Base-by-base conservation (phyloP, 2,113 vertebrate species). In the Cheirogaleus medius region DNA sequence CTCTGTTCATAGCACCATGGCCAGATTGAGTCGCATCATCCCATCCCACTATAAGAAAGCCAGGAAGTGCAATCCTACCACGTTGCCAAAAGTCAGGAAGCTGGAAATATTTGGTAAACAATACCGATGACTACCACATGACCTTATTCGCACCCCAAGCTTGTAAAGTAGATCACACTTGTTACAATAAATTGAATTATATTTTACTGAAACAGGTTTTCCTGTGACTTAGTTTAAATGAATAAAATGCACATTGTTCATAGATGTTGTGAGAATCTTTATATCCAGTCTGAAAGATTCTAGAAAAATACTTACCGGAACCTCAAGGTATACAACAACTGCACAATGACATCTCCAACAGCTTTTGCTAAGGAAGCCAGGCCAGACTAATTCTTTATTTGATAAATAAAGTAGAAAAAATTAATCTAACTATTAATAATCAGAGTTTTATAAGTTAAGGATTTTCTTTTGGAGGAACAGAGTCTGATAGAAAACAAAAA, bases 41-140 rank as follows among this genome's bases (percentile, higher is more conserved):
- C 39, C 89, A 97, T 86, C 11, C 42, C 37, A 86, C 68, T 77
- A 74, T 84, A 83, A 42, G 20, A 90, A 94, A 97, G 93, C 15
- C 80, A 93, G 52, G 39, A 94, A 90, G 78, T 74, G 17, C 34
- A 94, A 83, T 74, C 17, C 34, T 80, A 69, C 81, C 66, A 39
- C 47, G 69, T 89, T 76, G 74, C 89, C 87, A 97, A 74, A 84
- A 95, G 54, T 68, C 82, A 76, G 60, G 94, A 91, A 91, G 68
- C 87, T 94, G 93, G 86, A 95, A 96, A 87, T 92, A 95, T 52
- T 91, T 96, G 90, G 85, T 97, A 90, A 97, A 95, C 74, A 97
- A 66, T 47, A 68, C 52, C 92, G 93, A 95, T 82, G 96, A 98
- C 86, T 97, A 93, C 60, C 82, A 97, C 93, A 97, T 97, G 96